Conservation (phyloP, 1,140 invertebrate genomes). For the Neuroterus valhalla region DNA sequence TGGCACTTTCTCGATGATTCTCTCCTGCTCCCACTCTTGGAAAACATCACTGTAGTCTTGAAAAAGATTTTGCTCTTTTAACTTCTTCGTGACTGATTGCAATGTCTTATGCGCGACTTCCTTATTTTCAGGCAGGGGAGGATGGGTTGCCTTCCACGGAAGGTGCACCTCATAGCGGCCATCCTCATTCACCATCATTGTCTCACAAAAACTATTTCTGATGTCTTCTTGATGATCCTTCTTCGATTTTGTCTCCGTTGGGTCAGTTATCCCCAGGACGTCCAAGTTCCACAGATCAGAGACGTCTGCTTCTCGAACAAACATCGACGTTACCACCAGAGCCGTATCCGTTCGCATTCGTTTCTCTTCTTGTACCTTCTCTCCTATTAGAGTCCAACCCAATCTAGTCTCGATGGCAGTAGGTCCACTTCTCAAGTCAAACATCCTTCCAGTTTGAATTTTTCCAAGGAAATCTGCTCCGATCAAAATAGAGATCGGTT, state of each 20-base stretch:
- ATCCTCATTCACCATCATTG: slow-evolving; percentile 46
- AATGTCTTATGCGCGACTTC: slow-evolving; percentile 46
- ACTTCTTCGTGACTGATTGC: slow-evolving; percentile 44
- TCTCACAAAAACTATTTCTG: slow-evolving; percentile 54
- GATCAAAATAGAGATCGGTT: neutral
- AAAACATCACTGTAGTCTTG: slow-evolving; percentile 57
- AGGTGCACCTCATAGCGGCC: slow-evolving; percentile 57
- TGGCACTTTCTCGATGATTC: slow-evolving; percentile 48
- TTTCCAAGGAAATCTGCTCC: neutral
- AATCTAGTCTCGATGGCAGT: slow-evolving; percentile 24
- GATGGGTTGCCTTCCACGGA: slow-evolving; percentile 57
- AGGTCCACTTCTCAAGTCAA: neutral
- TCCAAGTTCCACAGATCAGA: slow-evolving; percentile 65
- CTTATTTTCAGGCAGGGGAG: slow-evolving; percentile 47
- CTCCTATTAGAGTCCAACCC: slow-evolving; percentile 7
- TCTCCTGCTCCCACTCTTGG: slow-evolving; percentile 34
- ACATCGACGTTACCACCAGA: slow-evolving; percentile 41
- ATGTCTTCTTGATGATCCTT: slow-evolving; percentile 41
- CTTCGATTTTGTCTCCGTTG: slow-evolving; percentile 48
- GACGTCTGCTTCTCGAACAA: slow-evolving; percentile 41
- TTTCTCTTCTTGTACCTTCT: neutral
- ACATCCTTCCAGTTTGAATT: neutral
- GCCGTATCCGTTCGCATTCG: slow-evolving; percentile 5
- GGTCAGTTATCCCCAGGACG: slow-evolving; percentile 62
- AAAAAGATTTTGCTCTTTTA: slow-evolving; percentile 45